These are phyloP conservation scores for Coracias cyanogaster DNA, from an alignment of 2,797 vertebrate species.

Conservation along the genomic window DNA sequence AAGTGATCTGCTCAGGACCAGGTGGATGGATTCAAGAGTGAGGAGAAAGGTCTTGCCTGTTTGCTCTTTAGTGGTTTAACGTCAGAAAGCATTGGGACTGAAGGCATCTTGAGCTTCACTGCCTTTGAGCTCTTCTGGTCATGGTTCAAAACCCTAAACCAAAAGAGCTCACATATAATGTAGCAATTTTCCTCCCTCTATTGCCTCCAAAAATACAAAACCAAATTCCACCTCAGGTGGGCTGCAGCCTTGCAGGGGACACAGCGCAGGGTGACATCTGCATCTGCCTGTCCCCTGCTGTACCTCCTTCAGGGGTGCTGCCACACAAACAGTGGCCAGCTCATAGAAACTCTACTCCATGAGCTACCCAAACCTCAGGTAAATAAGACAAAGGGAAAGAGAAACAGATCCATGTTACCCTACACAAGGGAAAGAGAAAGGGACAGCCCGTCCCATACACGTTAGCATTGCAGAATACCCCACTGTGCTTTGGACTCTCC, in stretches of 20 bases:
- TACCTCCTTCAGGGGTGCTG: not conserved
- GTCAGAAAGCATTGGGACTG: not conserved
- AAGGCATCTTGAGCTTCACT: not conserved
- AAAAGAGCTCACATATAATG: not conserved
- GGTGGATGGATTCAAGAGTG: not conserved
- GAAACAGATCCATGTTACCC: not conserved
- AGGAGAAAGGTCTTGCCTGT: not conserved
- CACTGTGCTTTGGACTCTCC: not conserved
- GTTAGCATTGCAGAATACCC: not conserved
- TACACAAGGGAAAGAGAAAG: not conserved
- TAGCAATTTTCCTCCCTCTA: not conserved
- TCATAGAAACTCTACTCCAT: not conserved
- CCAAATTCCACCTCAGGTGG: not conserved
- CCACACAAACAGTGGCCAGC: not conserved
- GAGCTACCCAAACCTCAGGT: not conserved
- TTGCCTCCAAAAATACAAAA: not conserved
- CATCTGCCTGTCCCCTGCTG: not conserved
- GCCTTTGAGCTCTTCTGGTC: not conserved
- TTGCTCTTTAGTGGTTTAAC: not conserved
- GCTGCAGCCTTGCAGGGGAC: not conserved
- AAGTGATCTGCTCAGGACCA: not conserved
- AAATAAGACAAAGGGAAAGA: not conserved
- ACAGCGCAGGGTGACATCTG: not conserved
- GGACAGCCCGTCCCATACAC: not conserved
- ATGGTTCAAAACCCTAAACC: not conserved